Conservation (phyloP, 2,888 invertebrate genomes). For the Chromoteleia sp. region DNA sequence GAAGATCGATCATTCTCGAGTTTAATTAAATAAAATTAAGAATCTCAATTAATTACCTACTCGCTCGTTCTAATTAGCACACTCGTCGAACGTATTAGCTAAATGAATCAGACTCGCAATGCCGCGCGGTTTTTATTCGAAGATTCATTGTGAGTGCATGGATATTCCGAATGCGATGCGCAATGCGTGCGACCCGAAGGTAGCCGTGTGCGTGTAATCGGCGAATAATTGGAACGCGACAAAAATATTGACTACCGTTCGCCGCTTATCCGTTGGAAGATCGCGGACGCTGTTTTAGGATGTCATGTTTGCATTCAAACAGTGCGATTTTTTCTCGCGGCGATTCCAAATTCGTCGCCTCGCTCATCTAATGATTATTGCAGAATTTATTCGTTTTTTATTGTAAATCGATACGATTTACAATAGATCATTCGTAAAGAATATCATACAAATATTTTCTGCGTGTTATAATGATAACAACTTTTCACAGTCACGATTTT, state of each 20-base stretch:
- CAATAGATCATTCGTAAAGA: no score
- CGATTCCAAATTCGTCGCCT: no score
- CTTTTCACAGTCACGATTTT: no score
- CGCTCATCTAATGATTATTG: conserved; percentile 54
- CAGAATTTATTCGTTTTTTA: no score
- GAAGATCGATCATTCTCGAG: not conserved
- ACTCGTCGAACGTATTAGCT: conserved; percentile 34
- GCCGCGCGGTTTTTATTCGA: conserved; percentile 29
- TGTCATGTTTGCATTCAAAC: conserved; percentile 49
- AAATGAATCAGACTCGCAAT: conserved; percentile 24
- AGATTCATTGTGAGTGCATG: conserved; percentile 52
- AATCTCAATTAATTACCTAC: conserved; percentile 21
- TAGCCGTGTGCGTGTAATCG: conserved; percentile 60
- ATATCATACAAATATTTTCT: no score
- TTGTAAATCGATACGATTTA: no score
- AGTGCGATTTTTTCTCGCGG: conserved; percentile 50
- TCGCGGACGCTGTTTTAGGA: conserved; percentile 41
- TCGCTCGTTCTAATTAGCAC: conserved; percentile 38
- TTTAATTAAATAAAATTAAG: conserved; percentile 21
- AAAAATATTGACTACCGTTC: conserved; percentile 69
- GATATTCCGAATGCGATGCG: conserved; percentile 30
- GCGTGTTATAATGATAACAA: no score
- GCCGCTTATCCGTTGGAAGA: conserved; percentile 60
- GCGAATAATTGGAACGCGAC: conserved; percentile 68
- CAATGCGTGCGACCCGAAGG: conserved; percentile 13